Evolutionary conservation across 2,888 invertebrate genomes (phyloP).

Genomic region (Melinaea marsaeus): DNA sequence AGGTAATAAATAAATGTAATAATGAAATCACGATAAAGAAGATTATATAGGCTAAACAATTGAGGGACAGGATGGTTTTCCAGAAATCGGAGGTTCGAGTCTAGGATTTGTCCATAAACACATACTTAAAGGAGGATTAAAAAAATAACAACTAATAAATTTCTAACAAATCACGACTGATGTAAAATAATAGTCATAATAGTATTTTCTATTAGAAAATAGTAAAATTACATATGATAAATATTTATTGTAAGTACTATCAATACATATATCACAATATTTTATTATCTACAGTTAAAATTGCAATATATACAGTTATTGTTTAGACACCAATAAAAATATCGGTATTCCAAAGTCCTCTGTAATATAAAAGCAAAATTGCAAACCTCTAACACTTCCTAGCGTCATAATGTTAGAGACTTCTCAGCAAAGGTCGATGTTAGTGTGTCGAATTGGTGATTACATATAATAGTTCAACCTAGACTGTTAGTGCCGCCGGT

Average conservation of each 20-base stretch:
- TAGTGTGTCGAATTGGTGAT: constrained; percentile 66
- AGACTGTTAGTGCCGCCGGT: constrained; percentile 68
- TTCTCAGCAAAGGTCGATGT: constrained; percentile 58
- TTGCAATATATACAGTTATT: background rate
- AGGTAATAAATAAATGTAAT: too few relatives aligned
- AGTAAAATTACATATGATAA: too few relatives aligned
- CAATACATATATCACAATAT: background rate
- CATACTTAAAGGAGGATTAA: too few relatives aligned
- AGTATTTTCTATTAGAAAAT: too few relatives aligned
- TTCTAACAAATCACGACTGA: too few relatives aligned
- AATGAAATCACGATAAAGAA: too few relatives aligned
- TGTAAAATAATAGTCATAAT: too few relatives aligned
- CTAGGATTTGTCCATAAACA: too few relatives aligned
- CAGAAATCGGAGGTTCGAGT: too few relatives aligned
- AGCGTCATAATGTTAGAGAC: constrained; percentile 39
- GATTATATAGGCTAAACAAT: too few relatives aligned
- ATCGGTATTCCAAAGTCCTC: constrained; percentile 44
- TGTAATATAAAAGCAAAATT: constrained; percentile 40
- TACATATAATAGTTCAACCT: constrained; percentile 57
- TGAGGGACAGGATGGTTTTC: too few relatives aligned
- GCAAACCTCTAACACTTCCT: constrained; percentile 39
- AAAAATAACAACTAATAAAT: too few relatives aligned
- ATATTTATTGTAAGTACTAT: constrained; percentile 1
- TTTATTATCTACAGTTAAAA: constrained; percentile 1
- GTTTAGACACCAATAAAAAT: constrained; percentile 21